Percentiles rank a stretch among this genome's conserved stretches.
Evolutionary conservation across 2,888 invertebrate genomes (phyloP).

Genomic region (Ormyrus rosae): DNA sequence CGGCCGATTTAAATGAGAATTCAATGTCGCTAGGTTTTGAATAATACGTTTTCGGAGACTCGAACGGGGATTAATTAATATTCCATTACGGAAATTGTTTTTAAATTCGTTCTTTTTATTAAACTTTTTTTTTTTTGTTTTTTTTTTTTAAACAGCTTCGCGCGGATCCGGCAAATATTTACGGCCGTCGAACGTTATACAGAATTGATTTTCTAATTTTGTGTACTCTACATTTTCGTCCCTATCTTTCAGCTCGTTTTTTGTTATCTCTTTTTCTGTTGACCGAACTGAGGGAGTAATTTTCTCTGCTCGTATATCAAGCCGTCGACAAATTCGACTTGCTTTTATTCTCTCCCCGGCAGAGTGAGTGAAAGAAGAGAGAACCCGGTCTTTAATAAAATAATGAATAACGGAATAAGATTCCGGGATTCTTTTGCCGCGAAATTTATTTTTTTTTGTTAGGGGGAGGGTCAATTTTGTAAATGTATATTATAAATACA

Average conservation of each 20-base stretch:
- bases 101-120: neutral
- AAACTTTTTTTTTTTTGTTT: neutral
- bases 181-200: no score
- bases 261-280: conserved; percentile 3
- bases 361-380: neutral
- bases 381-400: neutral
- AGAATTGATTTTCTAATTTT: no score
- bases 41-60: no score
- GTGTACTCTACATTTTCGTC: no score
- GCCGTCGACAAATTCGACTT: conserved; percentile 8
- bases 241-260: neutral
- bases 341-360: neutral
- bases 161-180: no score
- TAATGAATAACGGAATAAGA: neutral
- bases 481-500: conserved; percentile 9
- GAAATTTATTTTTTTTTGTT: no score
- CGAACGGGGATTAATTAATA: no score
- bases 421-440: no score
- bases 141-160: neutral
- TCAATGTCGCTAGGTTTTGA: no score
- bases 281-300: neutral
- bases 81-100: no score
- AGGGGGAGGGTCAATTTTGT: neutral
- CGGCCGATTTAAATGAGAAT: no score
- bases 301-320: conserved; percentile 25